Evolutionary conservation across 2,797 vertebrate species (phyloP).

Genomic region (Eulemur rubriventer): DNA sequence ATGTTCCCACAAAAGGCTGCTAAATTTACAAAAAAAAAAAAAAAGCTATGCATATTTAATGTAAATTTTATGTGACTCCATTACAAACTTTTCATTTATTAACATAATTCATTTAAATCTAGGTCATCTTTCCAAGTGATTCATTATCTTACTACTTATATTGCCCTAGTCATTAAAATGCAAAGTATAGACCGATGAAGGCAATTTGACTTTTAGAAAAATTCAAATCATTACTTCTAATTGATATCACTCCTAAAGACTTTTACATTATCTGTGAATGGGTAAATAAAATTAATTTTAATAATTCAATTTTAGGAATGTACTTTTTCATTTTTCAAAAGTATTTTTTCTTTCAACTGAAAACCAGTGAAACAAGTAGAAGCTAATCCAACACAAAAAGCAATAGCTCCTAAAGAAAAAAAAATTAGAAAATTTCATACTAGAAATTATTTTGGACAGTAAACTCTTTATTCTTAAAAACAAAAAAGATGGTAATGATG

Average conservation of each 20-base stretch:
- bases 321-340: slow-evolving; percentile 40
- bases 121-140: slow-evolving; percentile 34
- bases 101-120: slow-evolving; percentile 43
- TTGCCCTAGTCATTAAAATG: not conserved
- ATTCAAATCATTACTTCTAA: slow-evolving; percentile 41
- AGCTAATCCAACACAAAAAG: slow-evolving; percentile 23
- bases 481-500: not conserved
- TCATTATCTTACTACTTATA: slow-evolving; percentile 34
- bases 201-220: slow-evolving; percentile 26
- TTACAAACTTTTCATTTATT: slow-evolving; percentile 48
- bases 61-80: slow-evolving; percentile 24
- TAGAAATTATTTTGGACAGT: slow-evolving; percentile 39
- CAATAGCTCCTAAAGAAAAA: slow-evolving; percentile 5
- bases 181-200: not conserved
- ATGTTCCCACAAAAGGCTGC: not conserved
- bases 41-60: not conserved
- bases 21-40: slow-evolving; percentile 15
- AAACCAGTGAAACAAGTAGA: slow-evolving; percentile 31
- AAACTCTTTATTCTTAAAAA: slow-evolving; percentile 37
- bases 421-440: slow-evolving; percentile 23
- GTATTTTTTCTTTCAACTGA: slow-evolving; percentile 31
- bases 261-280: not conserved
- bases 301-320: slow-evolving; percentile 25
- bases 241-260: not conserved
- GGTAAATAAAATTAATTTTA: slow-evolving; percentile 39